Conservation (phyloP, 2,797 vertebrate species). For the Scarus forsteni region DNA sequence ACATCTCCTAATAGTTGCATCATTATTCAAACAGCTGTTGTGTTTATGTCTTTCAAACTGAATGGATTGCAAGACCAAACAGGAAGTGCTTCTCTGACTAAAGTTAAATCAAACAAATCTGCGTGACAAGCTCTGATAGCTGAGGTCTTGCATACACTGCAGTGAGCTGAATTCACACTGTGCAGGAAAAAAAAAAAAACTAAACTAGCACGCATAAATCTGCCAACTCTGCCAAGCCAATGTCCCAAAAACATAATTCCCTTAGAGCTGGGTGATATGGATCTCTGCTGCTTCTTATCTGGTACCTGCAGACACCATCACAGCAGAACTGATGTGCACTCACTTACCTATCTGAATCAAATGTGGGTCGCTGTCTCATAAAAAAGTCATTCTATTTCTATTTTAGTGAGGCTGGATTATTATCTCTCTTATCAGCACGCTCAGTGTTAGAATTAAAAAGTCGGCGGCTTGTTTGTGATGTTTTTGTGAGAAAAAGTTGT, state of each 20-base stretch:
- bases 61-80: neutral
- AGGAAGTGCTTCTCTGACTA: neutral
- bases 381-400: neutral
- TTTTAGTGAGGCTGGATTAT: no score
- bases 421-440: neutral
- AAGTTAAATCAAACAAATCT: neutral
- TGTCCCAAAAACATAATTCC: neutral
- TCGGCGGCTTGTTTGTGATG: neutral
- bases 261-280: neutral
- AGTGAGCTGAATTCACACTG: neutral
- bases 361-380: neutral
- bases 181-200: no score
- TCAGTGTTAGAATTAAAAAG: neutral
- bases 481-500: neutral
- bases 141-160: neutral
- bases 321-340: neutral
- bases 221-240: neutral
- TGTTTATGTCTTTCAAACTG: no score
- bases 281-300: neutral
- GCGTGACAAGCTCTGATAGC: neutral
- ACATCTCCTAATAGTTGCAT: no score
- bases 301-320: conserved; percentile 5
- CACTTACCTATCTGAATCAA: neutral
- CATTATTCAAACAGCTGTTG: no score
- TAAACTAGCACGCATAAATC: neutral